Percentiles rank a stretch among this genome's conserved stretches.
Conservation (phyloP, 37 sponge, comb jelly and placozoan species). For the Halichondria panicea region DNA sequence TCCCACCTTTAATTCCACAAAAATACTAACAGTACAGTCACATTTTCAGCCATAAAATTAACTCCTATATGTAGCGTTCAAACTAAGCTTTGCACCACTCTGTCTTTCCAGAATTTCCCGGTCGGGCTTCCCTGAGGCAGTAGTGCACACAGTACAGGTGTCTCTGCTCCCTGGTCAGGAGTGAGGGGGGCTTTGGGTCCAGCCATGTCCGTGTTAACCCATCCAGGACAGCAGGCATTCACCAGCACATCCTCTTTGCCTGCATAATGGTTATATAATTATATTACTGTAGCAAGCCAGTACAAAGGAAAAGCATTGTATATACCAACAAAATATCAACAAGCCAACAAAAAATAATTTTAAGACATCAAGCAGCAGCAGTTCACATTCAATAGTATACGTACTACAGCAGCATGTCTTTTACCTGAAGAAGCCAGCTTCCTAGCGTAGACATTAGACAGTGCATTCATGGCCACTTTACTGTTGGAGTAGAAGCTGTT, state of each 20-base stretch:
- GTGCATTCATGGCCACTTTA: conserved; percentile 58
- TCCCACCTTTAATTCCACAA: too few species aligned
- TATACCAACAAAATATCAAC: too few species aligned
- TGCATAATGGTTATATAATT: neutral
- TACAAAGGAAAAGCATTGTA: too few species aligned
- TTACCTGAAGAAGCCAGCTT: conserved; percentile 2
- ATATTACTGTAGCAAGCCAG: too few species aligned
- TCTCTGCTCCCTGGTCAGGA: conserved; percentile 88
- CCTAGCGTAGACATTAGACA: conserved; percentile 32
- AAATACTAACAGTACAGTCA: too few species aligned
- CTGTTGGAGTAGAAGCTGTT: conserved; percentile 54
- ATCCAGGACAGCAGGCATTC: conserved; percentile 79
- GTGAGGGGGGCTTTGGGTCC: conserved; percentile 48
- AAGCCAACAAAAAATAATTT: neutral
- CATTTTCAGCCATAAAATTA: too few species aligned
- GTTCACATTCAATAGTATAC: neutral
- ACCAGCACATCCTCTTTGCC: conserved; percentile 54
- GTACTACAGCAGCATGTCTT: too few species aligned
- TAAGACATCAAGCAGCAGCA: neutral
- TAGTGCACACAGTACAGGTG: conserved; percentile 55
- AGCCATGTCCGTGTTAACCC: conserved; percentile 82
- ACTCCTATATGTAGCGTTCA: too few species aligned
- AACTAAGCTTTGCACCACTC: too few species aligned
- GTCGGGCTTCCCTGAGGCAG: conserved; percentile 65
- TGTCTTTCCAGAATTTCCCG: conserved; percentile 78